phyloP scores from a whole-genome alignment of 2,888 invertebrate species.

The Taenaris catops region DNA sequence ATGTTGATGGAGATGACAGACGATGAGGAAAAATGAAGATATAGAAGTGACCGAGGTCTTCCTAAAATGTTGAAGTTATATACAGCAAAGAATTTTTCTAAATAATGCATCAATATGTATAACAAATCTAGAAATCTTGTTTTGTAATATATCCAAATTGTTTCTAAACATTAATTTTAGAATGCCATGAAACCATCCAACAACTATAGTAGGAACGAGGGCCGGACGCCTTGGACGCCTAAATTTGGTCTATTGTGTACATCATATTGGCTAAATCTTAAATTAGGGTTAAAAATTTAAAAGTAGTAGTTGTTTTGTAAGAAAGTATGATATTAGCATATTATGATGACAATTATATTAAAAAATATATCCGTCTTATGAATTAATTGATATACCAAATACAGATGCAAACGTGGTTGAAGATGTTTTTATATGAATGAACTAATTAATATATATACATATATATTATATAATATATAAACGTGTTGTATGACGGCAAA shows the following conservation, averaged over 20 bases:
- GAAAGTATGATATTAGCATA: constrained; percentile 65
- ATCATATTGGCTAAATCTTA: constrained; percentile 53
- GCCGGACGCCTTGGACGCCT: constrained; percentile 47
- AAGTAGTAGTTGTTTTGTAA: constrained; percentile 77
- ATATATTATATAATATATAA: constrained; percentile 52
- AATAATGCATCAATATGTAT: no score
- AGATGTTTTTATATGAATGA: constrained; percentile 74
- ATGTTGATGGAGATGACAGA: no score
- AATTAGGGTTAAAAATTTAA: constrained; percentile 62
- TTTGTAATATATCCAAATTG: no score
- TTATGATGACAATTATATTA: constrained; percentile 73
- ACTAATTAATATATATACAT: constrained; percentile 58
- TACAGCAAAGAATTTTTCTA: no score
- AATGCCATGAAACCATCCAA: no score
- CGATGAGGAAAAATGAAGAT: no score
- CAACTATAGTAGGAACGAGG: no score
- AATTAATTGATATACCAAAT: constrained; percentile 54
- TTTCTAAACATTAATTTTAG: no score
- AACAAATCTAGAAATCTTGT: no score
- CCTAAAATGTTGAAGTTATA: no score
- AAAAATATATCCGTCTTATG: constrained; percentile 76
- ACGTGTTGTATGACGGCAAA: constrained; percentile 48
- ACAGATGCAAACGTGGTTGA: constrained; percentile 63
- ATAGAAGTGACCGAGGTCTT: no score
- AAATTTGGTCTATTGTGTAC: constrained; percentile 53